Evolutionary conservation across 1,140 invertebrate species (phyloP).

Genomic region (Drosophila paulistorum): DNA sequence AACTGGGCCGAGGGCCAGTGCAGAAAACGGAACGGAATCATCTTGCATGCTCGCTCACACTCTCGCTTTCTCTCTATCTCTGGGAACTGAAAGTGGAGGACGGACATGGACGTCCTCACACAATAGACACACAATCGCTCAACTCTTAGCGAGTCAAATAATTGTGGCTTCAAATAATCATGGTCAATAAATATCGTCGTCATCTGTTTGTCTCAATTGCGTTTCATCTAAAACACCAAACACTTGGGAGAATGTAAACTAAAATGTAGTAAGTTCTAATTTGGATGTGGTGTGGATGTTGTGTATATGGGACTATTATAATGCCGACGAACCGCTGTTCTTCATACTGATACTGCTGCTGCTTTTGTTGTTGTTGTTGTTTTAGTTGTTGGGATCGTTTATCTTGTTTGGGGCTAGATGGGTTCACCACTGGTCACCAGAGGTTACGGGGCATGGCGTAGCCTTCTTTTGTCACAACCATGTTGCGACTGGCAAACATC

Average conservation of each 20-base stretch:
- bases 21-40: background rate
- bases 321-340: slow-evolving; percentile 73
- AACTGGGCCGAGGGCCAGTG: background rate
- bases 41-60: background rate
- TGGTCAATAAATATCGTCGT: slow-evolving; percentile 73
- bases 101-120: slow-evolving; percentile 27
- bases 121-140: slow-evolving; percentile 36
- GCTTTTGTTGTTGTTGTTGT: slow-evolving; percentile 41
- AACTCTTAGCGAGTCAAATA: background rate
- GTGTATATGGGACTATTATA: slow-evolving; percentile 60
- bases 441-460: slow-evolving; percentile 82
- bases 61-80: slow-evolving; percentile 17
- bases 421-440: slow-evolving; percentile 83
- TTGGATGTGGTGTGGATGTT: slow-evolving; percentile 68
- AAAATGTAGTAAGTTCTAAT: slow-evolving; percentile 81
- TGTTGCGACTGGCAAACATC: slow-evolving; percentile 64
- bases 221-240: slow-evolving; percentile 83
- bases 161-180: slow-evolving; percentile 54
- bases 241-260: slow-evolving; percentile 79
- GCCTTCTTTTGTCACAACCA: slow-evolving; percentile 82
- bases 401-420: slow-evolving; percentile 73
- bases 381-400: slow-evolving; percentile 57
- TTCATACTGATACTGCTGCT: slow-evolving; percentile 62
- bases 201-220: slow-evolving; percentile 81
- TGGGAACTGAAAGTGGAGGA: slow-evolving; percentile 52